Evolutionary conservation across 37 sponge, comb jelly and placozoan species (phyloP), one percentile per base, ranked within the genome.

Genomic region (Chondrosia reniformis): DNA sequence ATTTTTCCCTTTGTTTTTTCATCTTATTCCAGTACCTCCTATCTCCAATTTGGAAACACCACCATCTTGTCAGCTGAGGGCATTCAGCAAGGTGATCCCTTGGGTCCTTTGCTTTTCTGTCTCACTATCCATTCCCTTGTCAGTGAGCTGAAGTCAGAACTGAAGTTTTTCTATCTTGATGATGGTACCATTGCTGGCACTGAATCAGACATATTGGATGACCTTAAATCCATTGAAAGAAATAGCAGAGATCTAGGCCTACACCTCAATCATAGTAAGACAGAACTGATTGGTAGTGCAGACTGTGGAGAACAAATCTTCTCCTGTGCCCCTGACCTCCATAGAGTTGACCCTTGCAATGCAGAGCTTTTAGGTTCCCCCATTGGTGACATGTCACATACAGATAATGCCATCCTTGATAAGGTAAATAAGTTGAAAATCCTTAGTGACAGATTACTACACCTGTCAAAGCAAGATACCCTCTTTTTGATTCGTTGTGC

Each of bases 51-150:
- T 34, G 44, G 43, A 1, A 40, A 34, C 42, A 38, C 43, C 3
- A 0, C 1, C 2, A 3, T 69, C 9, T 0, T 7, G 17, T 69
- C 72, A 40, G 4, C 43, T 3, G 72, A 69, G 72, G 72, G 72
- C n/a, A 40, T 69, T 9, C 72, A 69, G 43, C 72, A 69, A 6
- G 72, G 72, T 38, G 72, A 69, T 25, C 72, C 72, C 5, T 12
- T 69, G 39, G 72, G 72, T 2, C 72, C 72, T 17, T 40, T 69
- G 72, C 42, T 69, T 21, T 69, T 69, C 36, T 69, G 72, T 39
- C 41, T 69, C 2, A 1, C 44, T 1, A 69, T 69, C 43, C 72
- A 69, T 39, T 2, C 42, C 8, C 5, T 69, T 0, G 36, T 34
- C 1, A 7, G 2, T 6, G 10, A 39, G 42, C 22, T 69, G 72